Evolutionary conservation across 2,888 invertebrate genomes (phyloP).

Genomic region (Parthenolecanium corni): DNA sequence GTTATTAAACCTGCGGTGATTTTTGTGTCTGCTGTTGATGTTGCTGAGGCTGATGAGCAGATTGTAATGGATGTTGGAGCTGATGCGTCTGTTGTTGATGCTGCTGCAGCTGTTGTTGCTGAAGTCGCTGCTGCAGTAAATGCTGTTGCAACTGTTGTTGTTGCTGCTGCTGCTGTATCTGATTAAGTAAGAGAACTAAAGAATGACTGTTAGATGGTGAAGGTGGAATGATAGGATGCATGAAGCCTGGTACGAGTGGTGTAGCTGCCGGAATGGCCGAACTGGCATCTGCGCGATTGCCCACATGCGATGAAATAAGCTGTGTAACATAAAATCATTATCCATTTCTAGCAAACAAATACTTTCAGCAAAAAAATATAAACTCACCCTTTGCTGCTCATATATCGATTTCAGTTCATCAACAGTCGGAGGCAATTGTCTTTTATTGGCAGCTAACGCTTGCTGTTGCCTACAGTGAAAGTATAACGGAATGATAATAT

Average conservation of each 20-base stretch:
- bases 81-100: constrained; percentile 33
- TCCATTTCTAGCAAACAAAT: background rate
- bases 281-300: background rate
- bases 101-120: constrained; percentile 31
- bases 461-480: constrained; percentile 25
- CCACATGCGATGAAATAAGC: constrained; percentile 6
- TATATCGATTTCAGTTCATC: constrained; percentile 44
- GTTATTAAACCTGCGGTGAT: constrained; percentile 10
- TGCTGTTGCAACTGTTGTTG: constrained; percentile 33
- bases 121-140: constrained; percentile 29
- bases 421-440: constrained; percentile 37
- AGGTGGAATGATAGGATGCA: constrained; percentile 11
- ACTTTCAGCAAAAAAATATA: background rate
- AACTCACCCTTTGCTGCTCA: constrained; percentile 37
- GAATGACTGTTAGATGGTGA: constrained; percentile 3
- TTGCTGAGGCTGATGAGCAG: constrained; percentile 30
- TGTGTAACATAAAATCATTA: background rate
- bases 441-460: constrained; percentile 30
- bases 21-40: constrained; percentile 31
- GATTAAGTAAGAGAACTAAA: constrained; percentile 13
- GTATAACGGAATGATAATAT: too few species aligned
- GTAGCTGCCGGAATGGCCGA: background rate
- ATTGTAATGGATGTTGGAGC: constrained; percentile 30
- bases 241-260: constrained; percentile 13
- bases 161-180: constrained; percentile 30